Base-by-base conservation (phyloP, 1,140 invertebrate species). In the Portunus trituberculatus region DNA sequence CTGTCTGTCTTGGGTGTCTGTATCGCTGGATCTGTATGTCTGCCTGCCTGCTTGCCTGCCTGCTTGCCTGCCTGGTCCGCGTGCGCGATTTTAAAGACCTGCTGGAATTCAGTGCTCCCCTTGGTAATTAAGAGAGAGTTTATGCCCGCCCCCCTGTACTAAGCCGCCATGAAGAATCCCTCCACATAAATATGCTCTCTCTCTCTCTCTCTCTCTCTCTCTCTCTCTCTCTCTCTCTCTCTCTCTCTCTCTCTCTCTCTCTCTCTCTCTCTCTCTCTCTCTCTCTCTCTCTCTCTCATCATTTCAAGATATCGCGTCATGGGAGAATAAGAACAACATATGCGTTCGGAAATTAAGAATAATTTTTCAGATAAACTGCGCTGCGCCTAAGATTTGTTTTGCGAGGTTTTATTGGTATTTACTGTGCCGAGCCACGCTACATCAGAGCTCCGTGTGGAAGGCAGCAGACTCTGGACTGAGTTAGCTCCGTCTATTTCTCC, bases 201-300 rank as follows among this genome's bases (percentile, higher is more conserved):
- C 86, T 45, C 45, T 39, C 45, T 45, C 86, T 39, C 12, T 88
- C 45, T 88, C 45, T 88, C 45, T 88, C 31, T 88, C 45, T 88
- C 32, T 20, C n/a, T 28, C 86, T 88, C 86, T 46, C 86, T 88
- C 45, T 88, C 86, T 46, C 86, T 45, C 45, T 88, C 86, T 88
- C 31, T 88, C 86, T 46, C 86, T 88, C 86, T 88, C 86, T 59
- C 52, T 59, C 52, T 59, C 52, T 59, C 52, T 59, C 52, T 59
- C 52, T 59, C 67, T 76, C 67, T 76, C 67, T 76, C 67, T 20
- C 16, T 20, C 16, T 20, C 16, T 20, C 52, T 59, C 52, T 4
- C 52, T 59, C 52, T 59, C 52, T 59, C 52, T 59, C 52, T 59
- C 52, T 59, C 16, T 20, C 16, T 20, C 16, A 0, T 59, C 67